Conservation (phyloP, 1,140 invertebrate species). For the Wasmannia auropunctata region DNA sequence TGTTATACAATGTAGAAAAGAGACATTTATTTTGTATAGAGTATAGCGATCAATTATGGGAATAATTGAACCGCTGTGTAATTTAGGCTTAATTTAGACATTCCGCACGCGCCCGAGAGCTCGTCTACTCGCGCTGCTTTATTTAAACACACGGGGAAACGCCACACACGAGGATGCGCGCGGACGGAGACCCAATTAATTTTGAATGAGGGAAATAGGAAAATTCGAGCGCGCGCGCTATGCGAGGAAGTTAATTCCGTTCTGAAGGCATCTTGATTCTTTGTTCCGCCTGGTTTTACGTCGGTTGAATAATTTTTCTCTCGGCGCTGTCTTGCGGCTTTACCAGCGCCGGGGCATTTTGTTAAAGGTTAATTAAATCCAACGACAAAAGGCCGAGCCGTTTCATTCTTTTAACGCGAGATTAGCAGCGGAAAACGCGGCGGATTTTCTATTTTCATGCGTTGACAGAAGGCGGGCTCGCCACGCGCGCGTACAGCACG, state of each 20-base stretch:
- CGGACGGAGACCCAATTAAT: conserved; percentile 49
- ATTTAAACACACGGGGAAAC: conserved; percentile 40
- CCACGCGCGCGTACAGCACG: conserved; percentile 1
- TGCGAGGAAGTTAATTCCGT: conserved; percentile 58
- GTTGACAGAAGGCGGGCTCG: conserved; percentile 51
- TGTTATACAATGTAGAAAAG: neutral
- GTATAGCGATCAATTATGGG: neutral
- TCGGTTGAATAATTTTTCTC: conserved; percentile 59
- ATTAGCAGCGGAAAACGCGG: conserved; percentile 53
- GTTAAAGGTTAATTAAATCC: conserved; percentile 62
- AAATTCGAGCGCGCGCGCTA: conserved; percentile 60
- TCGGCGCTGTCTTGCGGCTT: conserved; percentile 51
- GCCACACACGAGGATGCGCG: neutral
- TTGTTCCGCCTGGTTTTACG: conserved; percentile 48
- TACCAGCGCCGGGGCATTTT: conserved; percentile 49
- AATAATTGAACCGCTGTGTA: neutral
- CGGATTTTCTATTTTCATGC: conserved; percentile 57
- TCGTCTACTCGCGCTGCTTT: conserved; percentile 12
- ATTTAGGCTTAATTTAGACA: neutral
- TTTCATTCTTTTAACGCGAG: conserved; percentile 59
- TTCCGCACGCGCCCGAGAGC: neutral
- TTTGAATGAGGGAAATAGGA: conserved; percentile 52
- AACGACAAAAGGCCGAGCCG: conserved; percentile 56
- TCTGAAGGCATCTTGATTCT: conserved; percentile 59
- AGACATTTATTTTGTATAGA: neutral